Conservation (phyloP, 2,888 invertebrate genomes). For the Drosophila paramelanica region DNA sequence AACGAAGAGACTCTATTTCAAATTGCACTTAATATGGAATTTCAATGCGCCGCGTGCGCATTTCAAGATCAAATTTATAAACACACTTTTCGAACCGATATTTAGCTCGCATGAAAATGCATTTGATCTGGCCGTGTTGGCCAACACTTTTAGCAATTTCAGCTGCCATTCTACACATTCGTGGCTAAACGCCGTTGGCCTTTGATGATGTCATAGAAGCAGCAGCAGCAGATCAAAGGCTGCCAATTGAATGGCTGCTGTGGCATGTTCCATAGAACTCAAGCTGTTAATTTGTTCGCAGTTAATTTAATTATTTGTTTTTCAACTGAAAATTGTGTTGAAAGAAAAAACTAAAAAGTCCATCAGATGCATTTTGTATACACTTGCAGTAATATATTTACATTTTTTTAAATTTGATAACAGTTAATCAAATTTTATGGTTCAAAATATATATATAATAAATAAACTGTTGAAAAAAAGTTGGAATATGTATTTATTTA, state of each 20-base stretch:
- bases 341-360: neutral
- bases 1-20: slow-evolving; percentile 60
- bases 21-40: slow-evolving; percentile 79
- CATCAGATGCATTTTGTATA: neutral
- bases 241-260: slow-evolving; percentile 43
- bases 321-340: slow-evolving; percentile 7
- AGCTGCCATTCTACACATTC: slow-evolving; percentile 17
- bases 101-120: slow-evolving; percentile 45
- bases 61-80: slow-evolving; percentile 65
- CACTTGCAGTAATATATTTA: neutral
- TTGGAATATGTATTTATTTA: too few species aligned
- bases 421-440: too few species aligned
- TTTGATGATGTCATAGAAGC: slow-evolving; percentile 67
- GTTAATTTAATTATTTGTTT: slow-evolving; percentile 55
- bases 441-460: too few species aligned
- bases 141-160: slow-evolving; percentile 16
- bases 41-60: slow-evolving; percentile 30
- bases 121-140: slow-evolving; percentile 68
- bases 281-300: slow-evolving; percentile 47
- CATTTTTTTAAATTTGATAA: neutral
- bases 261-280: slow-evolving; percentile 47
- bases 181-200: slow-evolving; percentile 22
- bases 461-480: too few species aligned
- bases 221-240: slow-evolving; percentile 63
- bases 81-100: slow-evolving; percentile 30